A percentile compares a stretch with the other conserved stretches of the same genome.
phyloP scores from a whole-genome alignment of 2,797 vertebrate species.

The Schizopygopsis malacanthus region DNA sequence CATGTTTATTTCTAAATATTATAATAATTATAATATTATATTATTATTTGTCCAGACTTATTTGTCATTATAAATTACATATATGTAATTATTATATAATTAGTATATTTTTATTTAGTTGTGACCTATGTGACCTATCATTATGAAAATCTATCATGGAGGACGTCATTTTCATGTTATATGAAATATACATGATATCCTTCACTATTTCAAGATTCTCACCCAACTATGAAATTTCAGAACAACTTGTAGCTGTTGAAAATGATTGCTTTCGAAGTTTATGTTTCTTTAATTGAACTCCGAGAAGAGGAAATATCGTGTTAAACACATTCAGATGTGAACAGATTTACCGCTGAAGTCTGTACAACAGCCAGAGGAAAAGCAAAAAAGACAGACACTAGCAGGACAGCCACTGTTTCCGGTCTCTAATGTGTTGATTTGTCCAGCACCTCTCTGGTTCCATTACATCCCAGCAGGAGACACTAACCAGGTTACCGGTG shows the following conservation, averaged over 20 bases:
- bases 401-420: slow-evolving; percentile 32
- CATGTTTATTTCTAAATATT: too few species aligned
- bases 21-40: too few species aligned
- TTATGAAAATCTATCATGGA: neutral
- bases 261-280: slow-evolving; percentile 36
- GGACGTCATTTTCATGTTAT: neutral
- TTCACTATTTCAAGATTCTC: neutral
- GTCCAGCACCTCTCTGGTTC: slow-evolving; percentile 53
- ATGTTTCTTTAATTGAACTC: slow-evolving; percentile 49
- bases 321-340: slow-evolving; percentile 56
- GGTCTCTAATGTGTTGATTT: slow-evolving; percentile 43
- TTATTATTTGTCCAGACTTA: too few species aligned
- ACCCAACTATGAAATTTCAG: neutral
- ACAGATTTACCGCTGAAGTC: slow-evolving; percentile 19
- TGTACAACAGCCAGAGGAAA: slow-evolving; percentile 15
- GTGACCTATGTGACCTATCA: neutral
- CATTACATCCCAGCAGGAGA: slow-evolving; percentile 50
- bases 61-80: too few species aligned
- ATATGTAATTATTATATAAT: too few species aligned
- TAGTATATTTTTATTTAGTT: too few species aligned
- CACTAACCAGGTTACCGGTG: slow-evolving; percentile 65
- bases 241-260: neutral
- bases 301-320: slow-evolving; percentile 52
- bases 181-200: neutral
- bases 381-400: slow-evolving; percentile 14